A percentile compares a stretch with the other conserved stretches of the same genome.
phyloP scores from a whole-genome alignment of 2,888 invertebrate species.

The Stomorhina lunata region DNA sequence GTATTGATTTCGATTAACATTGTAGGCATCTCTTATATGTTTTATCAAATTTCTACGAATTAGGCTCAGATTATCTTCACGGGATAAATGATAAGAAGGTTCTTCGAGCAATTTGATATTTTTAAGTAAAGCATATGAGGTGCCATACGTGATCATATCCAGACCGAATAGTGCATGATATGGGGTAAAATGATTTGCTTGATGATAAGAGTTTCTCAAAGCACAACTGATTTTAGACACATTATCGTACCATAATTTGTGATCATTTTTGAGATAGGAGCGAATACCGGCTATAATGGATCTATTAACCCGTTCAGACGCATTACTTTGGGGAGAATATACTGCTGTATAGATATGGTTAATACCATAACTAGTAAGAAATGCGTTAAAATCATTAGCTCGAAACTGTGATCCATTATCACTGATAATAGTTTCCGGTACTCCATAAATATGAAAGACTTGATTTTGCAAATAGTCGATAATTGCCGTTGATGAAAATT shows the following conservation, averaged over 20 bases:
- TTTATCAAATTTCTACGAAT: neutral
- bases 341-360: neutral
- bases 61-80: conserved; percentile 7
- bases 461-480: conserved; percentile 24
- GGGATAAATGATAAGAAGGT: neutral
- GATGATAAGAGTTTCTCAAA: neutral
- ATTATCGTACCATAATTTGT: neutral
- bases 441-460: conserved; percentile 64
- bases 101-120: conserved; percentile 6
- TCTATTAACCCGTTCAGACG: neutral
- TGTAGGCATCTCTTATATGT: conserved; percentile 25
- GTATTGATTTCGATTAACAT: conserved; percentile 1
- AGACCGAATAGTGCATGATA: conserved; percentile 15
- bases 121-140: neutral
- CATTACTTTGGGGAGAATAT: neutral
- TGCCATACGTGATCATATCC: conserved; percentile 21
- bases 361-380: conserved; percentile 68
- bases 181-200: neutral
- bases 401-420: neutral
- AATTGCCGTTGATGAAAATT: conserved; percentile 5
- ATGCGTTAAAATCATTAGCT: neutral
- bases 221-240: neutral
- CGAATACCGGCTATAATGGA: neutral
- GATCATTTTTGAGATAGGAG: neutral
- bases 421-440: conserved; percentile 55